Conservation (phyloP, 1,140 invertebrate species). For the Carcinoscorpius rotundicauda region DNA sequence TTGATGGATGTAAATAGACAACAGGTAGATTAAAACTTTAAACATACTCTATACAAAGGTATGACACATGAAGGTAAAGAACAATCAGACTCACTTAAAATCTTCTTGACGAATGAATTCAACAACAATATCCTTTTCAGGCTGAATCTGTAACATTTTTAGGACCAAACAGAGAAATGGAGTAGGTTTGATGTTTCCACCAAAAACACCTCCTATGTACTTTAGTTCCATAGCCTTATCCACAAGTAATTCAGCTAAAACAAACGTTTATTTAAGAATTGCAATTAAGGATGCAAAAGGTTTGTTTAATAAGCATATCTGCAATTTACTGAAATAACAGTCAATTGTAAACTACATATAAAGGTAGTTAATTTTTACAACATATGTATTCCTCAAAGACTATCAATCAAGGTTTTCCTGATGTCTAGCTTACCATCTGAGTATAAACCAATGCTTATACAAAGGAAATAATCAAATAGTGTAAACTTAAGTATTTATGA, state of each 20-base stretch:
- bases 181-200: slow-evolving; percentile 94
- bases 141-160: slow-evolving; percentile 99
- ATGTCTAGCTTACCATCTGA: too few relatives aligned
- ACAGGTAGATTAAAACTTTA: slow-evolving; percentile 4
- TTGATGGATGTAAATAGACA: too few relatives aligned
- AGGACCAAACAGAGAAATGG: slow-evolving; percentile 93
- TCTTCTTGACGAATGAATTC: slow-evolving; percentile 99
- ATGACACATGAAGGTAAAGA: not conserved
- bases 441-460: too few relatives aligned
- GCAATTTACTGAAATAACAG: too few relatives aligned
- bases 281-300: too few relatives aligned
- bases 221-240: slow-evolving; percentile 97
- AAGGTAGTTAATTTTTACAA: too few relatives aligned
- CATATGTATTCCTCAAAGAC: too few relatives aligned
- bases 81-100: slow-evolving; percentile 59
- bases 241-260: slow-evolving; percentile 80
- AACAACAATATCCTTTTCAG: slow-evolving; percentile 98
- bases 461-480: too few relatives aligned
- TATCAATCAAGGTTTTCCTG: too few relatives aligned
- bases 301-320: too few relatives aligned
- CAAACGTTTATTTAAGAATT: slow-evolving; percentile 12
- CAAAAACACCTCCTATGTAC: slow-evolving; percentile 87
- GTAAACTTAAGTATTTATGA: too few relatives aligned
- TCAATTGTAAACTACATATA: too few relatives aligned
- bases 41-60: slow-evolving; percentile 7